A percentile compares a stretch with the other conserved stretches of the same genome.
phyloP scores from a whole-genome alignment of 2,797 vertebrate species.

The Vespertilio murinus region DNA sequence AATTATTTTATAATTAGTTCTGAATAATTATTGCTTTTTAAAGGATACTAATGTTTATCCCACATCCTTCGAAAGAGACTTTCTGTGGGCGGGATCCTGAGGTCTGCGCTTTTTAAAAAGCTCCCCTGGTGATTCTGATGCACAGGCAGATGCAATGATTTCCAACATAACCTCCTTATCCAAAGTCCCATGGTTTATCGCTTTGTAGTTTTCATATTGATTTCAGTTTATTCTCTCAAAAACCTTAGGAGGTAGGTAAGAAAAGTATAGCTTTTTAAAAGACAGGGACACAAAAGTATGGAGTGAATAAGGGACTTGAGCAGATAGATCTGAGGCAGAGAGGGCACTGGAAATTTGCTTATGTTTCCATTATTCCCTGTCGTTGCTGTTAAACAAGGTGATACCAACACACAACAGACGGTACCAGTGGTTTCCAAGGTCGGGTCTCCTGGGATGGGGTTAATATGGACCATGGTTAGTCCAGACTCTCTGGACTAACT shows the following conservation, averaged over 20 bases:
- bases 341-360: neutral
- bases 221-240: constrained; percentile 25
- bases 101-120: neutral
- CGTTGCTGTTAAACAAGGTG: neutral
- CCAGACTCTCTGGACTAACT: neutral
- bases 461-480: neutral
- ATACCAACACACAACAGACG: neutral
- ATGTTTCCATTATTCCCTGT: neutral
- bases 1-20: constrained; percentile 18
- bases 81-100: neutral
- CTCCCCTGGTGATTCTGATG: neutral
- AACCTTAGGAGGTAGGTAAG: neutral
- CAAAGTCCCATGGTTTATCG: neutral
- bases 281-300: neutral
- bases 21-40: neutral
- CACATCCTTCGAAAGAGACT: neutral
- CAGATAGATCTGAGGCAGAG: neutral
- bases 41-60: neutral
- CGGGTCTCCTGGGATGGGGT: neutral
- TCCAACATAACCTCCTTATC: neutral
- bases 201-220: neutral
- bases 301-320: neutral
- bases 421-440: neutral
- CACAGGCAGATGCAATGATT: neutral
- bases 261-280: neutral